phyloP scores from a whole-genome alignment of 1,140 invertebrate species.

The Araneus ventricosus region DNA sequence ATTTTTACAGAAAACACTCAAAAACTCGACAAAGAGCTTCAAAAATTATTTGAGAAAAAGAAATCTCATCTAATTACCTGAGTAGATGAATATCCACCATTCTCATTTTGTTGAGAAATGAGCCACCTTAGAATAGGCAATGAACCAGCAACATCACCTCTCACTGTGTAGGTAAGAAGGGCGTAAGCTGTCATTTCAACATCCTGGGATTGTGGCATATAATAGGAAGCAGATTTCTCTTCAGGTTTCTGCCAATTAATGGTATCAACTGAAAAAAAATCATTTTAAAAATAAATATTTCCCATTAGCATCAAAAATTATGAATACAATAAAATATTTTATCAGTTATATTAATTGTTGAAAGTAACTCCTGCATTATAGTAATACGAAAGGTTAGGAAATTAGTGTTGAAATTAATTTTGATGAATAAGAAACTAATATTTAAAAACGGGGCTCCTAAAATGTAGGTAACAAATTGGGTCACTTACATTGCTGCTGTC shows the following conservation, averaged over 20 bases:
- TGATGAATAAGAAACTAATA: no score
- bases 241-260: conserved; percentile 57
- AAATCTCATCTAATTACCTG: conserved; percentile 83
- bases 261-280: conserved; percentile 50
- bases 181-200: conserved; percentile 94
- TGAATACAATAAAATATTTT: no score
- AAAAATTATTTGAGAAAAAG: no score
- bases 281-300: no score
- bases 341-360: no score
- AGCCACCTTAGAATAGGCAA: conserved; percentile 93
- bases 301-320: no score
- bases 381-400: no score
- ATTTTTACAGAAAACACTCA: neutral
- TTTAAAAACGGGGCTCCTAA: no score
- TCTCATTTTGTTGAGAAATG: conserved; percentile 88
- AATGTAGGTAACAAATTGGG: no score
- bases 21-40: neutral
- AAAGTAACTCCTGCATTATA: no score
- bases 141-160: conserved; percentile 84
- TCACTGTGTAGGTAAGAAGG: conserved; percentile 79
- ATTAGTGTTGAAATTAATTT: no score
- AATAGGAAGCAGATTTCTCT: conserved; percentile 63
- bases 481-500: no score
- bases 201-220: conserved; percentile 86
- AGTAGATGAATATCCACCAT: conserved; percentile 89